Percentiles rank a stretch among this genome's conserved stretches.
These are phyloP conservation scores for Ceratoteleas bidentatus DNA, from an alignment of 1,140 invertebrate genomes.

Conservation along the genomic window DNA sequence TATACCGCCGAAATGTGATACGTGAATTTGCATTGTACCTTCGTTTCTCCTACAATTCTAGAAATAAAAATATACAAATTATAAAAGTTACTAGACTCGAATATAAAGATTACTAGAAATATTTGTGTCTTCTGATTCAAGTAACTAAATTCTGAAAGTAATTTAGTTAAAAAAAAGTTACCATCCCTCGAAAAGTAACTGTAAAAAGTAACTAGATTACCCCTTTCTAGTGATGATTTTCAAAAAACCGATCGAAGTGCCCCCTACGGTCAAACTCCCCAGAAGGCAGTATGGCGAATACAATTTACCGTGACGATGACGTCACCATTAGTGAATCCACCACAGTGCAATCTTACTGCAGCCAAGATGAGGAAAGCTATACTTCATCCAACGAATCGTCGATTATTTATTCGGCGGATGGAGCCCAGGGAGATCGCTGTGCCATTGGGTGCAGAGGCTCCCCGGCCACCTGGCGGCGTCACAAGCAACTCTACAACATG, in stretches of 20 bases:
- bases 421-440: conserved; percentile 2
- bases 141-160: background rate
- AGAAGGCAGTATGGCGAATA: background rate
- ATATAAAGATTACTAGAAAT: too few species aligned
- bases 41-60: too few species aligned
- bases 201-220: conserved; percentile 1
- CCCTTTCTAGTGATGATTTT: conserved; percentile 1
- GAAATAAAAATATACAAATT: too few species aligned
- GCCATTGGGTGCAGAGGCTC: conserved; percentile 23
- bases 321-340: background rate
- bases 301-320: background rate
- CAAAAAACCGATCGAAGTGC: background rate
- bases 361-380: background rate
- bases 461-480: conserved; percentile 35
- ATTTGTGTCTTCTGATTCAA: too few species aligned
- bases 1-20: too few species aligned
- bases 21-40: too few species aligned
- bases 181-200: too few species aligned
- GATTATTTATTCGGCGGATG: conserved; percentile 12
- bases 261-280: background rate
- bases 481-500: conserved; percentile 72
- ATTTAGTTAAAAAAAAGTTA: too few species aligned
- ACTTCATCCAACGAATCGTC: background rate
- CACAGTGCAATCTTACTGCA: background rate
- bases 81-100: too few species aligned